Evolutionary conservation across 2,888 invertebrate genomes (phyloP), one percentile per base, ranked within the genome.

Genomic region (Clanis bilineata): DNA sequence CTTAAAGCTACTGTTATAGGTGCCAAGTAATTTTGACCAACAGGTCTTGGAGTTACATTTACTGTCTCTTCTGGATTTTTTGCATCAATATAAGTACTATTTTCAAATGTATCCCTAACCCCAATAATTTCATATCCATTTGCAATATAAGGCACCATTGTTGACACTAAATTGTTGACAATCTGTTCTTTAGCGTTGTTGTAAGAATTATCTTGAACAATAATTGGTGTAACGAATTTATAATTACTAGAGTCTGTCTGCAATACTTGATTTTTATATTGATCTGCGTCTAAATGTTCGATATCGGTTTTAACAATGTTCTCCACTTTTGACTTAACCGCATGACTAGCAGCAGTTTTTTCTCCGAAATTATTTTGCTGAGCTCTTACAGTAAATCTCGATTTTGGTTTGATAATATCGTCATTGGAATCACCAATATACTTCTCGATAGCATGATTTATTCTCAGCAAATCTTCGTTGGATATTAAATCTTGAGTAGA

Each of bases 401-500:
- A 62, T 43, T 76, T 71, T 2, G 88, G 83, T 73, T 86, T 90
- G 5, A 88, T 84, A 12, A 85, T 70, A 25, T 90, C 89, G 38
- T 91, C 88, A 12, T 74, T 77, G 51, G 82, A 76, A 7, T 79
- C 76, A 39, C 73, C 73, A 0, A 79, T 71, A 5, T 82, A 71
- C 65, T 83, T 85, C 71, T 91, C 91, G 7, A 80, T 85, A 0
- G 92, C 88, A 32, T 91, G 86, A 61, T 95, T 95, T 0, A 95
- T 95, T 72, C 92, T 93, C 9, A 95, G 69, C 7, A 95, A 89
- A 77, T 95, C 95, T 71, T 94, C 93, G 63, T 94, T 94, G 0
- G 94, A 90, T 62, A 95, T 93, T 9, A 95, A 80, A 76, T 94
- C 93, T 73, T 93, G 93, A 0, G 94, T 94, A 1, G 90, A 93